Conservation (phyloP, 2,888 invertebrate species). For the Cynaeus angustus region DNA sequence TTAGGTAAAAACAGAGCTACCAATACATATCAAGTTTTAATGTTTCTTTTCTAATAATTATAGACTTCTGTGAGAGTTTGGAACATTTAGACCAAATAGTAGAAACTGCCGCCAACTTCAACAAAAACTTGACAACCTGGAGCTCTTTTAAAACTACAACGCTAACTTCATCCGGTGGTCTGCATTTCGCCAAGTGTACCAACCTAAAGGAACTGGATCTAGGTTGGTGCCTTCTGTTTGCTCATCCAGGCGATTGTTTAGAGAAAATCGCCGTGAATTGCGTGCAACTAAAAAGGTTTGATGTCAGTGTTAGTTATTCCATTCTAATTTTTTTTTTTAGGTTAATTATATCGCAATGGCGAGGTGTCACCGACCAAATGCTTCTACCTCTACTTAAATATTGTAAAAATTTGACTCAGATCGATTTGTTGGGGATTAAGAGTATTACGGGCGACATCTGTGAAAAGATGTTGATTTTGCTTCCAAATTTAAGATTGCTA, state of each 20-base stretch:
- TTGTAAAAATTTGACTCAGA: slow-evolving; percentile 82
- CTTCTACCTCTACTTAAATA: slow-evolving; percentile 80
- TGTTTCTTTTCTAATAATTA: no score
- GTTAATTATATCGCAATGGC: slow-evolving; percentile 88
- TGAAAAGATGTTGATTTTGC: slow-evolving; percentile 79
- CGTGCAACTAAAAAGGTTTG: slow-evolving; percentile 70
- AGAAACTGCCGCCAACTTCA: slow-evolving; percentile 78
- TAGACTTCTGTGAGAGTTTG: slow-evolving; percentile 81
- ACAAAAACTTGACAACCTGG: slow-evolving; percentile 80
- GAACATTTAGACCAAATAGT: slow-evolving; percentile 82
- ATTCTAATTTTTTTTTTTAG: slow-evolving; percentile 64
- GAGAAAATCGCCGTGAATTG: slow-evolving; percentile 77
- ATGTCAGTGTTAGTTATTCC: slow-evolving; percentile 10
- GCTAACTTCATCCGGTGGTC: slow-evolving; percentile 82
- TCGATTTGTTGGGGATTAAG: slow-evolving; percentile 89
- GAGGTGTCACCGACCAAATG: slow-evolving; percentile 87
- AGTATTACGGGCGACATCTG: slow-evolving; percentile 85
- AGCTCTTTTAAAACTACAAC: slow-evolving; percentile 92
- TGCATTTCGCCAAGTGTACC: slow-evolving; percentile 80
- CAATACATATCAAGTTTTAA: no score
- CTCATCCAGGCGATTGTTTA: slow-evolving; percentile 81
- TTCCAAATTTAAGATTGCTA: slow-evolving; percentile 82
- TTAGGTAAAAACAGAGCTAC: slow-evolving; percentile 82
- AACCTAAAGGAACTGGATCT: slow-evolving; percentile 88
- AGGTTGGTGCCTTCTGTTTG: slow-evolving; percentile 89